These are phyloP conservation scores for Tympanoctomys barrerae DNA, from an alignment of 2,797 vertebrate species.

Conservation along the genomic window DNA sequence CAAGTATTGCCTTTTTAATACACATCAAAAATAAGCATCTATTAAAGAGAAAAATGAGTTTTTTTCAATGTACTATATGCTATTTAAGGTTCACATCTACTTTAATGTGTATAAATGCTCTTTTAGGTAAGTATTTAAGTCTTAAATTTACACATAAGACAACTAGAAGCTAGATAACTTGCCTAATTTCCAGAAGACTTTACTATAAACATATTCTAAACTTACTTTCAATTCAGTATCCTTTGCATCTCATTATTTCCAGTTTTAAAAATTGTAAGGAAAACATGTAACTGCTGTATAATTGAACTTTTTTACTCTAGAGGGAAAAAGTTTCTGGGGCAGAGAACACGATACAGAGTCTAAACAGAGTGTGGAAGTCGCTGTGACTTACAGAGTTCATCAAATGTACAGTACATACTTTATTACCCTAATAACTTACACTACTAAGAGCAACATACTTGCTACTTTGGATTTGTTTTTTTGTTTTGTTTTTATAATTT, in stretches of 20 bases:
- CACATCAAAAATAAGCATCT: conserved; percentile 13
- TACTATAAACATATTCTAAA: conserved; percentile 29
- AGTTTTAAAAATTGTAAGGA: background rate
- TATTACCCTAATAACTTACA: background rate
- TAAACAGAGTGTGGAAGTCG: no score
- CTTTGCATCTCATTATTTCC: background rate
- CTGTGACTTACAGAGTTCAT: background rate
- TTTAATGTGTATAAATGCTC: conserved; percentile 11
- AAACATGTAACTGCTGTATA: background rate
- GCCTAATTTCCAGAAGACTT: background rate
- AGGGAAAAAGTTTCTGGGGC: background rate
- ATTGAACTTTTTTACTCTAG: background rate
- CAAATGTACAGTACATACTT: background rate
- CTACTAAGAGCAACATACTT: background rate
- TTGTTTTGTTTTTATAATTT: no score
- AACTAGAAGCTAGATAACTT: background rate
- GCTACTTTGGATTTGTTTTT: background rate
- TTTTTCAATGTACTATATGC: background rate
- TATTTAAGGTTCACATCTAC: background rate
- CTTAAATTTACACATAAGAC: conserved; percentile 12
- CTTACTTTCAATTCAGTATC: background rate
- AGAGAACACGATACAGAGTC: no score
- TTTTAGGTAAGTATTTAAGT: background rate
- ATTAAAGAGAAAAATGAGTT: background rate
- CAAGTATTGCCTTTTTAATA: background rate